These are phyloP conservation scores for Rhipidura dahli DNA, from an alignment of 2,113 vertebrate species.

Conservation along the genomic window DNA sequence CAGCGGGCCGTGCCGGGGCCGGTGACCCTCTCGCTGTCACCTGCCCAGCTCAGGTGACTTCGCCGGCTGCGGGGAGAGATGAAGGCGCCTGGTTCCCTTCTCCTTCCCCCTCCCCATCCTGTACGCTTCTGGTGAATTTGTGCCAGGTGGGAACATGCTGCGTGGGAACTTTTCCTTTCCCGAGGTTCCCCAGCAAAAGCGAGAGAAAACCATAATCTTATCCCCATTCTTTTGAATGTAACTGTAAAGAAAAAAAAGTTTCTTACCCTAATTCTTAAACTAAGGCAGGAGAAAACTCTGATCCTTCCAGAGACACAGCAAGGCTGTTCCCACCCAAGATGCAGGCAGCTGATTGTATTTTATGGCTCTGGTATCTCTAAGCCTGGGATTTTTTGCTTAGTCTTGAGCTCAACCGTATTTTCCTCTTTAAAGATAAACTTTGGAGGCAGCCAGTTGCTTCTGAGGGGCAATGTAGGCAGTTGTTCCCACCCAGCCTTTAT, in stretches of 20 bases:
- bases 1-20: not conserved
- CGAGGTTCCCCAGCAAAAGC: not conserved
- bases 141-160: not conserved
- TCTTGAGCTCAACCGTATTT: not conserved
- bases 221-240: not conserved
- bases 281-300: not conserved
- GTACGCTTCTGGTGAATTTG: not conserved
- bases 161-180: not conserved
- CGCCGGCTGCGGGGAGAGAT: rapidly evolving
- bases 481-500: not conserved
- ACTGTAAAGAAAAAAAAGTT: not conserved
- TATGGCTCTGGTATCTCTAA: not conserved
- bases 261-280: not conserved
- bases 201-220: not conserved
- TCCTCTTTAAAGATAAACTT: not conserved
- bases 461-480: not conserved
- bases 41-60: not conserved
- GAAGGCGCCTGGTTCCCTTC: not conserved
- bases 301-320: not conserved
- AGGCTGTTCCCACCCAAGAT: not conserved
- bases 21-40: not conserved
- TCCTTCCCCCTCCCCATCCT: not conserved
- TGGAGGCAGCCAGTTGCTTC: not conserved
- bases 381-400: not conserved
- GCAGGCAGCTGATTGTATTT: not conserved